These are phyloP conservation scores for Metacarcinus magister DNA, from an alignment of 2,888 invertebrate species.

Conservation along the genomic window DNA sequence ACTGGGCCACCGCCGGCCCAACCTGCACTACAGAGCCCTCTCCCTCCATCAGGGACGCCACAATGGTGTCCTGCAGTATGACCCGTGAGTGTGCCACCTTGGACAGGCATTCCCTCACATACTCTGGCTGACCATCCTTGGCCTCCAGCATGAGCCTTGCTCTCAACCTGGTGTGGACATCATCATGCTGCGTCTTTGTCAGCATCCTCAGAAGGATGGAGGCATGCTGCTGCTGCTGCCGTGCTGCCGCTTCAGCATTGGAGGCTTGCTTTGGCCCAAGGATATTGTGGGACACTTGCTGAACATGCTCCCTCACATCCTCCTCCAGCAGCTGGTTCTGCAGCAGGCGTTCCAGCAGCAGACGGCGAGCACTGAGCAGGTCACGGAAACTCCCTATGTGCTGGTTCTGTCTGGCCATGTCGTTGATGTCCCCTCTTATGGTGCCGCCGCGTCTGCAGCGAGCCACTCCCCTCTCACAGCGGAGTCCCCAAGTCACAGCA, in stretches of 20 bases:
- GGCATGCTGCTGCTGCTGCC: conserved; percentile 57
- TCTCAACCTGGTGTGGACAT: background rate
- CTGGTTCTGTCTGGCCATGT: conserved; percentile 44
- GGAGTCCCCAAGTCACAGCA: conserved; percentile 72
- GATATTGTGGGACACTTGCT: background rate
- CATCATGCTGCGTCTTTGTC: background rate
- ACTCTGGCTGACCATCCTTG: background rate
- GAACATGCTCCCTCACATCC: conserved; percentile 56
- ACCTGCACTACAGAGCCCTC: background rate
- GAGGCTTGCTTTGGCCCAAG: background rate
- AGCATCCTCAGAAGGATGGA: conserved; percentile 9
- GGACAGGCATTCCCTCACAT: conserved; percentile 33
- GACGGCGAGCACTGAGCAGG: conserved; percentile 58
- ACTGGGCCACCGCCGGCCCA: background rate
- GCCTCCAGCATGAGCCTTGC: conserved; percentile 65
- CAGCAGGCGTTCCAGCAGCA: conserved; percentile 55
- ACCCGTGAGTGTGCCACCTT: background rate
- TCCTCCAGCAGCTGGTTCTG: conserved; percentile 69
- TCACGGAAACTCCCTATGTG: conserved; percentile 52
- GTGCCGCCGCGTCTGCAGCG: conserved; percentile 44
- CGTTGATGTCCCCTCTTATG: conserved; percentile 8
- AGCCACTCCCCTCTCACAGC: conserved; percentile 73
- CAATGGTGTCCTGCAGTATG: background rate
- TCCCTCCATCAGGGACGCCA: conserved; percentile 5
- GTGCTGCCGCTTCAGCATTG: background rate